Conservation (phyloP, 2,113 vertebrate genomes). For the Campylomormyrus tamandua region DNA sequence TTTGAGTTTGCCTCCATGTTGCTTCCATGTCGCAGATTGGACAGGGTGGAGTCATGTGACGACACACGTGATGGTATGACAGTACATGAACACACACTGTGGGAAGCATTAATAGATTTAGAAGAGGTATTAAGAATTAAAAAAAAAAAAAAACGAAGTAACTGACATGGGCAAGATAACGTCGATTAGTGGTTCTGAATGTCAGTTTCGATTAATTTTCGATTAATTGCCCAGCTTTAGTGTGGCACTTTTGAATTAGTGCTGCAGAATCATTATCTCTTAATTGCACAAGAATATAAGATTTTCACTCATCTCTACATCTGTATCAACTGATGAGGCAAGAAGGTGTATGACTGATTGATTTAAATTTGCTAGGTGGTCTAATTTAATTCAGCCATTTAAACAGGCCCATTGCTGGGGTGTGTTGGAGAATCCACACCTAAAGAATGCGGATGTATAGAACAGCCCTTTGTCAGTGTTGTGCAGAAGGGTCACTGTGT, state of each 20-base stretch:
- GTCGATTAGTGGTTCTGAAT: too few species aligned
- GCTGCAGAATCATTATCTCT: background rate
- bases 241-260: background rate
- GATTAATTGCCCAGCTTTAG: too few species aligned
- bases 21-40: too few species aligned
- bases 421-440: background rate
- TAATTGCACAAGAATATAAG: background rate
- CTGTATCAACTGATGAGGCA: background rate
- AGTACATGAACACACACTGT: too few species aligned
- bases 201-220: too few species aligned
- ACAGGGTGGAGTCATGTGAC: too few species aligned
- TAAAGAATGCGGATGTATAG: background rate
- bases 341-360: background rate
- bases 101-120: too few species aligned
- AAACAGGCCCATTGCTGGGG: background rate
- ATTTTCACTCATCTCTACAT: background rate
- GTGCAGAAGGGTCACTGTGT: background rate
- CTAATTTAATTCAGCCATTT: background rate
- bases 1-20: too few species aligned
- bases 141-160: too few species aligned
- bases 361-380: conserved; percentile 1
- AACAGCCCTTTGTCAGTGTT: background rate
- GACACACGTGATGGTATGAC: too few species aligned
- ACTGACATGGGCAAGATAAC: too few species aligned
- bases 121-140: too few species aligned